Conservation (phyloP, 1,140 invertebrate genomes). For the Drosophila parvula region DNA sequence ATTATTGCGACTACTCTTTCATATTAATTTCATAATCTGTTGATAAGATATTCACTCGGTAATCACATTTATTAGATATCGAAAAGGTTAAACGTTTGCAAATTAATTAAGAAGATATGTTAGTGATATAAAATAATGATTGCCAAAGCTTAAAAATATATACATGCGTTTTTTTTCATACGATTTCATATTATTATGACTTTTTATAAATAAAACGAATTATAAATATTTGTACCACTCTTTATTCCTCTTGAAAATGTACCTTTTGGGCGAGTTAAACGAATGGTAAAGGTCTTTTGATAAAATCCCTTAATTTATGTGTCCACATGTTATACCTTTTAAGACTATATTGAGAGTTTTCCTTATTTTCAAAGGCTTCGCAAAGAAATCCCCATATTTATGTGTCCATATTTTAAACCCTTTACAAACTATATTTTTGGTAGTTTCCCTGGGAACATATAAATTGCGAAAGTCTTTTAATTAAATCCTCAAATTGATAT, state of each 20-base stretch:
- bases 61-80: background rate
- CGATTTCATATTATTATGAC: background rate
- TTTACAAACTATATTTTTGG: background rate
- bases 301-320: background rate
- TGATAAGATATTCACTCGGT: conserved; percentile 10
- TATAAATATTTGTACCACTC: too few relatives aligned
- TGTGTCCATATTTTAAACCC: background rate
- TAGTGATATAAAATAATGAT: too few relatives aligned
- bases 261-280: background rate
- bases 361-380: background rate
- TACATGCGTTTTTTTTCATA: too few relatives aligned
- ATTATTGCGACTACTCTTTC: conserved; percentile 17
- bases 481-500: background rate
- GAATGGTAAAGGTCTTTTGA: background rate
- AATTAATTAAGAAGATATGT: background rate
- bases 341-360: background rate
- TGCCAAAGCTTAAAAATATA: background rate
- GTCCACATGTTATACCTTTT: background rate
- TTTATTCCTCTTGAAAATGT: too few relatives aligned
- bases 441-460: too few relatives aligned
- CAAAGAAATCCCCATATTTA: background rate
- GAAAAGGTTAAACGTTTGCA: background rate
- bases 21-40: conserved; percentile 12
- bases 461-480: background rate
- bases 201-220: background rate